Evolutionary conservation across 2,113 vertebrate genomes (phyloP).

Genomic region (Istiophorus platypterus): DNA sequence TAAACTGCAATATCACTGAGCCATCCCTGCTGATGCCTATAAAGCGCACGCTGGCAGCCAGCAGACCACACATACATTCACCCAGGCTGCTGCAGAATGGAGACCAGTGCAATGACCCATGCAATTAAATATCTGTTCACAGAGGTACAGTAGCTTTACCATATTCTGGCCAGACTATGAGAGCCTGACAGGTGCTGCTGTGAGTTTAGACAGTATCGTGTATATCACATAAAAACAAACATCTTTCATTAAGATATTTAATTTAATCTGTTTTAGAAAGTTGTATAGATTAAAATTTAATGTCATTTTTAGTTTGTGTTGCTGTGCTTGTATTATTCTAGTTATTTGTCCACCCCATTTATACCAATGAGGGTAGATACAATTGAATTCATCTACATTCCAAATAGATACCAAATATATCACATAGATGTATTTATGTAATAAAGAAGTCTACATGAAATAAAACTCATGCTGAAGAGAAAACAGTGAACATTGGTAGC

Average conservation of each 20-base stretch:
- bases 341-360: not conserved
- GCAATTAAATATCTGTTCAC: slow-evolving; percentile 60
- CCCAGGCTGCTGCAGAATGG: slow-evolving; percentile 33
- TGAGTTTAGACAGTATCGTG: not conserved
- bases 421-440: not conserved
- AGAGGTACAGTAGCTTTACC: slow-evolving; percentile 58
- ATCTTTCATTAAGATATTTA: not conserved
- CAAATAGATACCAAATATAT: not conserved
- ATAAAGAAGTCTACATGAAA: not conserved
- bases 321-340: not conserved
- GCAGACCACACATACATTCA: slow-evolving; percentile 66
- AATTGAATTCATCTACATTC: not conserved
- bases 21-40: slow-evolving; percentile 58
- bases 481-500: not conserved
- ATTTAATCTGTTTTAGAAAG: not conserved
- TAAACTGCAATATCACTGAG: slow-evolving; percentile 43
- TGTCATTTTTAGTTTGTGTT: not conserved
- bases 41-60: slow-evolving; percentile 55
- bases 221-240: not conserved
- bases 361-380: not conserved
- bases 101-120: slow-evolving; percentile 66
- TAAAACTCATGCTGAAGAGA: not conserved
- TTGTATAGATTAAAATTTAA: not conserved
- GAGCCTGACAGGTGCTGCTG: slow-evolving; percentile 52
- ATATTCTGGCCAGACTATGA: not conserved